These are phyloP conservation scores for Crossocerus cetratus DNA, from an alignment of 2,888 invertebrate genomes.

Conservation along the genomic window DNA sequence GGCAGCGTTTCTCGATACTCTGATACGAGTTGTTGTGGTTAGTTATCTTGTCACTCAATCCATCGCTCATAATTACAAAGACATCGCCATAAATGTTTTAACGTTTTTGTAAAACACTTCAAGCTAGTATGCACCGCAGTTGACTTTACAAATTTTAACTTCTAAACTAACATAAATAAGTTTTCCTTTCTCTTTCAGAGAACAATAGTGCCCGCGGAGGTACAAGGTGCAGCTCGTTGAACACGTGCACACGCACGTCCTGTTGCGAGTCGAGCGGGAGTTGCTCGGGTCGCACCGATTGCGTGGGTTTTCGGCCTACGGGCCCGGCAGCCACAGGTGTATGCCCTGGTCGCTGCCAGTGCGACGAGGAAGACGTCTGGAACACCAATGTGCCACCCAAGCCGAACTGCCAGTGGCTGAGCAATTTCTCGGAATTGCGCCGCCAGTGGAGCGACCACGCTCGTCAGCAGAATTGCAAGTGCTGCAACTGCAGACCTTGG, in stretches of 20 bases:
- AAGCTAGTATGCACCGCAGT: no score
- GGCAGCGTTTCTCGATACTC: conserved; percentile 39
- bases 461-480: conserved; percentile 62
- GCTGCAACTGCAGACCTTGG: conserved; percentile 64
- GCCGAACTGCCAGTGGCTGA: conserved; percentile 67
- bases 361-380: conserved; percentile 70
- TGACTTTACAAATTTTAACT: no score
- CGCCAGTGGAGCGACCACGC: conserved; percentile 71
- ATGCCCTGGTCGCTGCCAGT: conserved; percentile 66
- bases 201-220: conserved; percentile 45
- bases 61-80: no score
- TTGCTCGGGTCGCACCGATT: conserved; percentile 54
- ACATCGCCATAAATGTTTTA: no score
- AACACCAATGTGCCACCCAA: conserved; percentile 67
- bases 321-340: conserved; percentile 57
- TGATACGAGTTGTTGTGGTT: conserved; percentile 62
- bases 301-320: conserved; percentile 54
- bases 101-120: no score
- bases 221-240: conserved; percentile 39
- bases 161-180: no score
- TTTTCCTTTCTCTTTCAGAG: conserved; percentile 40
- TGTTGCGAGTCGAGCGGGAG: conserved; percentile 60
- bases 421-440: conserved; percentile 68
- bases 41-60: no score
- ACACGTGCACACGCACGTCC: conserved; percentile 55